Percentiles rank a stretch among this genome's conserved stretches.
Conservation (phyloP, 2,888 invertebrate species). For the Seira musarum region DNA sequence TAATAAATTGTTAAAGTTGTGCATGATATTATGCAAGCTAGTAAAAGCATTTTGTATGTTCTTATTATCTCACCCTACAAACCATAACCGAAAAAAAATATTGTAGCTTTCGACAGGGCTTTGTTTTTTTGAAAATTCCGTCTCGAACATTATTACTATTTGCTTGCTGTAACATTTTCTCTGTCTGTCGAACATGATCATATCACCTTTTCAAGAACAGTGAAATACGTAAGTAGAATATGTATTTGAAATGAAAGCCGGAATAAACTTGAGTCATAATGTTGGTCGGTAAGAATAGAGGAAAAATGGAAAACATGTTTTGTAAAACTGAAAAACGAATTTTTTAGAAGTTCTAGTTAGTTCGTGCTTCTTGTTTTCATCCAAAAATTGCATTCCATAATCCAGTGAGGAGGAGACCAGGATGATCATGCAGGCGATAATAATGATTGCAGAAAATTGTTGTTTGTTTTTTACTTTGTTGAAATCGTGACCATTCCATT, state of each 20-base stretch:
- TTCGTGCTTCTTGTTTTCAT: too few relatives aligned
- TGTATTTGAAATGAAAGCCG: too few relatives aligned
- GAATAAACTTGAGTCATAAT: too few relatives aligned
- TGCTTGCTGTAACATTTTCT: too few relatives aligned
- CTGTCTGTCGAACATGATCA: conserved; percentile 54
- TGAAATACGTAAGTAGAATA: too few relatives aligned
- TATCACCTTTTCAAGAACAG: conserved; percentile 16
- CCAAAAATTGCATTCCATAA: too few relatives aligned
- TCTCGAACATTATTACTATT: too few relatives aligned
- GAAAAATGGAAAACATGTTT: conserved; percentile 50
- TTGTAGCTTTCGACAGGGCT: conserved; percentile 16
- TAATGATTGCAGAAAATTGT: conserved; percentile 39
- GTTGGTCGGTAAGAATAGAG: neutral
- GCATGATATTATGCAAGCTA: neutral
- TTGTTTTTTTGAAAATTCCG: too few relatives aligned
- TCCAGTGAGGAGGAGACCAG: too few relatives aligned
- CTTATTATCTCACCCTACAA: conserved; percentile 40
- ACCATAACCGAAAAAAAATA: conserved; percentile 21
- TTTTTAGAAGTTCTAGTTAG: too few relatives aligned
- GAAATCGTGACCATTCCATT: conserved; percentile 51
- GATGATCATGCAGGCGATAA: too few relatives aligned
- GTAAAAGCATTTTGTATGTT: conserved; percentile 23
- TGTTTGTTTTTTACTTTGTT: conserved; percentile 40
- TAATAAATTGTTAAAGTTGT: conserved; percentile 36
- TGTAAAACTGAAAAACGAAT: too few relatives aligned